Percentiles rank a stretch among this genome's conserved stretches.
Conservation (phyloP, 2,888 invertebrate species). For the Drosophila anomalata region DNA sequence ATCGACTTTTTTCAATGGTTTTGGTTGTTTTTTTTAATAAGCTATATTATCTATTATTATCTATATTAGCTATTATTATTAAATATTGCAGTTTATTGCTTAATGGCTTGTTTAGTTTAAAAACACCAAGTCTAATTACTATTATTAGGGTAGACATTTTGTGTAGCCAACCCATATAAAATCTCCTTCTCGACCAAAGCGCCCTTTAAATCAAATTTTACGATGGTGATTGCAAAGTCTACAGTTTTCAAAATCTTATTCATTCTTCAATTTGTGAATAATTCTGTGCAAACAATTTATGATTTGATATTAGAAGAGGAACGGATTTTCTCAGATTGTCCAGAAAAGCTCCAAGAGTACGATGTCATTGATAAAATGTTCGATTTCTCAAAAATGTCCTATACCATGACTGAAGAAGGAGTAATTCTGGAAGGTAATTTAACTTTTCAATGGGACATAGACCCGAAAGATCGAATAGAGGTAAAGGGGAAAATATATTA, state of each 20-base stretch:
- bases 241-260: not conserved
- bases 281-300: not conserved
- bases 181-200: not conserved
- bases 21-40: not conserved
- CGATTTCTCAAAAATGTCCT: not conserved
- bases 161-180: not conserved
- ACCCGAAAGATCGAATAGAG: not conserved
- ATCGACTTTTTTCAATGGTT: too few species aligned
- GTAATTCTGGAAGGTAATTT: not conserved
- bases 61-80: too few species aligned
- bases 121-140: not conserved
- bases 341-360: not conserved
- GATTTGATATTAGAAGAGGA: not conserved
- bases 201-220: not conserved
- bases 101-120: not conserved
- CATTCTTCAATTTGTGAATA: not conserved
- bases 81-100: not conserved
- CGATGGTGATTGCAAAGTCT: not conserved
- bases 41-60: too few species aligned
- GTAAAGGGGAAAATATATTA: not conserved
- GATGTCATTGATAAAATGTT: not conserved
- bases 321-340: not conserved
- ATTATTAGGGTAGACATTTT: not conserved
- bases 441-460: not conserved
- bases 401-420: not conserved